These are phyloP conservation scores for Drosophila melanogaster DNA, from an alignment of 1,140 invertebrate species.

Conservation along the genomic window Release_6_plus_ISO1_MT NT_037436.4:4071001-4071500, in stretches of 20 bases:
- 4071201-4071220: constrained; percentile 26
- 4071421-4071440: constrained; percentile 24
- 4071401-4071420: constrained; percentile 34
- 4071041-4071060: not conserved
- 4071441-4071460: constrained; percentile 4
- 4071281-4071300: constrained; percentile 57
- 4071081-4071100: not conserved
- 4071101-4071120: no score
- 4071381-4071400: not conserved
- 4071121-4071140: no score
- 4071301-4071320: constrained; percentile 73
- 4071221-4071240: constrained; percentile 66
- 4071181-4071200: constrained; percentile 2
- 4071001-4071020: constrained; percentile 39
- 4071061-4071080: not conserved
- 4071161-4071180: not conserved
- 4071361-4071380: constrained; percentile 5
- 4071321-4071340: constrained; percentile 74
- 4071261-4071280: constrained; percentile 9
- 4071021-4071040: not conserved
- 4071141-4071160: no score
- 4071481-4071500: constrained; percentile 23
- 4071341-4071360: constrained; percentile 56
- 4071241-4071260: constrained; percentile 26
- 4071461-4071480: constrained; percentile 2